Evolutionary conservation across 2,888 invertebrate genomes (phyloP).

Genomic region (Sarcophaga carnaria): DNA sequence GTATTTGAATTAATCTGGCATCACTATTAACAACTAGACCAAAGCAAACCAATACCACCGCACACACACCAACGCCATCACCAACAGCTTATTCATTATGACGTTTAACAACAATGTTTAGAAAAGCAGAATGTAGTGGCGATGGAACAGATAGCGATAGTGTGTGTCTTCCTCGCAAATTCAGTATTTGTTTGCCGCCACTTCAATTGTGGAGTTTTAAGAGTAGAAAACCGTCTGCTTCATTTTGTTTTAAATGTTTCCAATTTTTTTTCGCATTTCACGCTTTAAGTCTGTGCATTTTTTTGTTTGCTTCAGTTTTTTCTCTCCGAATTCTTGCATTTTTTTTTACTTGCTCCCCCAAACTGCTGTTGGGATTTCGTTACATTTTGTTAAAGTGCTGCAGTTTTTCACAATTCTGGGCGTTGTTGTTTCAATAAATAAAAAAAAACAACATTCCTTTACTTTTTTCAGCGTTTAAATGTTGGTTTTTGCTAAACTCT

Average conservation of each 20-base stretch:
- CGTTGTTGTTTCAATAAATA: conserved; percentile 27
- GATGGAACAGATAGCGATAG: not conserved
- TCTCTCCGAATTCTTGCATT: too few species aligned
- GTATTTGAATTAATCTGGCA: too few species aligned
- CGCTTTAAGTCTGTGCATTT: too few species aligned
- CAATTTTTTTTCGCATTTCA: too few species aligned
- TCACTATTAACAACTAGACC: too few species aligned
- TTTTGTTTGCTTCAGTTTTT: too few species aligned
- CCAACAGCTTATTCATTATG: conserved; percentile 45
- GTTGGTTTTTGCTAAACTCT: not conserved
- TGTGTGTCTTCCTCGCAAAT: too few species aligned
- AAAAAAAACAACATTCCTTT: too few species aligned
- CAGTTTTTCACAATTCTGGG: conserved; percentile 13
- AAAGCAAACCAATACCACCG: too few species aligned
- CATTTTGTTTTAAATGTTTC: too few species aligned
- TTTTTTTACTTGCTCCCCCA: not conserved
- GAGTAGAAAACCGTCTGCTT: too few species aligned
- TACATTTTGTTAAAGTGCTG: conserved; percentile 48
- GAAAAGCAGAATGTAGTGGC: not conserved
- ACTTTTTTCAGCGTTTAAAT: too few species aligned
- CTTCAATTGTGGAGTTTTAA: conserved; percentile 3
- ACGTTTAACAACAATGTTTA: not conserved
- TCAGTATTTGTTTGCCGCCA: conserved; percentile 35
- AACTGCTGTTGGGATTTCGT: conserved; percentile 44
- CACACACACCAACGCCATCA: conserved; percentile 4